Conservation (phyloP, 1,140 invertebrate genomes). For the Sesamia nonagrioides region DNA sequence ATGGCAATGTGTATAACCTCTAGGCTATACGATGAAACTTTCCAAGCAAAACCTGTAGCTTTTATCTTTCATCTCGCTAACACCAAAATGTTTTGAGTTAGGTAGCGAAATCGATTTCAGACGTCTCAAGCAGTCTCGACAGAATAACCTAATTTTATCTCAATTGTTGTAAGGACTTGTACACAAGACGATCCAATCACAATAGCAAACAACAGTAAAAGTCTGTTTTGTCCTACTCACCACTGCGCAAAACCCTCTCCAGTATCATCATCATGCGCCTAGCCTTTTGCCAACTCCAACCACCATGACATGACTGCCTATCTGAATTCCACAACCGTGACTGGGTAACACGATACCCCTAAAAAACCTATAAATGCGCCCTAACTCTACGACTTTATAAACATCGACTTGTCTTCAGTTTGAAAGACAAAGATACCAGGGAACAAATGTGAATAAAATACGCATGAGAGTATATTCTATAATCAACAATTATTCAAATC, state of each 20-base stretch:
- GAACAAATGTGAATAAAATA: no score
- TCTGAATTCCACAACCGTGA: no score
- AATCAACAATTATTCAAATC: neutral
- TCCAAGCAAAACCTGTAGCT: neutral
- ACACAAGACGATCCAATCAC: neutral
- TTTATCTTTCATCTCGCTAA: neutral
- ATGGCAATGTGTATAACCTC: neutral
- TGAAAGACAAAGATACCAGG: no score
- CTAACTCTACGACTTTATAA: no score
- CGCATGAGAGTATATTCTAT: neutral
- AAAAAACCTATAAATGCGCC: no score
- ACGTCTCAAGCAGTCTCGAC: constrained; percentile 74
- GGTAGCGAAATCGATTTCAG: constrained; percentile 78
- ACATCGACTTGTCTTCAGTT: no score
- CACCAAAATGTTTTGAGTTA: constrained; percentile 65
- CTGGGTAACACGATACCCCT: no score
- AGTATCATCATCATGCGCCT: no score
- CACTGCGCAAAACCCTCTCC: neutral
- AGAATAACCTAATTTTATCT: constrained; percentile 77
- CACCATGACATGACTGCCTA: no score
- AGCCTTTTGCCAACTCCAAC: no score
- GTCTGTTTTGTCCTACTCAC: neutral
- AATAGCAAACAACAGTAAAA: neutral
- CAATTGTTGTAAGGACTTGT: neutral
- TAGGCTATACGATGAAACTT: neutral